A percentile compares a stretch with the other conserved stretches of the same genome.
phyloP scores from a whole-genome alignment of 2,113 vertebrate genomes.

The Sander vitreus region DNA sequence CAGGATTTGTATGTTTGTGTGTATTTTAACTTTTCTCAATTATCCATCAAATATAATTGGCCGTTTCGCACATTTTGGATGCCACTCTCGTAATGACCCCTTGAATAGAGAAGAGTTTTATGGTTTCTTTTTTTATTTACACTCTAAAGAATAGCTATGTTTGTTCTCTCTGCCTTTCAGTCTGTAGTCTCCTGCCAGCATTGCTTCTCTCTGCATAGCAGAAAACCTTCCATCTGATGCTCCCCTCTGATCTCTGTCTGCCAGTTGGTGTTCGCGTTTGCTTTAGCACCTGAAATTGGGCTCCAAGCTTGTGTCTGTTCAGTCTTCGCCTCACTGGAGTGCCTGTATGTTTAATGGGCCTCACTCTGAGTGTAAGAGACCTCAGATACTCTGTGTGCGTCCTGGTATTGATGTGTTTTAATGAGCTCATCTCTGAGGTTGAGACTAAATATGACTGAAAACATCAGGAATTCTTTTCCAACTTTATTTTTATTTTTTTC shows the following conservation, averaged over 20 bases:
- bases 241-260: background rate
- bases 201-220: too few species aligned
- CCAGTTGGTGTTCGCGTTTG: background rate
- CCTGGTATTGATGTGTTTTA: slow-evolving; percentile 9
- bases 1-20: too few species aligned
- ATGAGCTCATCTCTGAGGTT: slow-evolving; percentile 16
- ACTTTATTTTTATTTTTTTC: background rate
- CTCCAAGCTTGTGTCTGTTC: background rate
- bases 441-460: too few species aligned
- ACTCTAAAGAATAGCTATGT: too few species aligned
- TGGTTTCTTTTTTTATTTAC: too few species aligned
- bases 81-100: too few species aligned
- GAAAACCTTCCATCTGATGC: background rate
- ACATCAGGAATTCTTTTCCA: background rate
- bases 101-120: too few species aligned
- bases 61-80: too few species aligned
- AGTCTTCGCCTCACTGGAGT: background rate
- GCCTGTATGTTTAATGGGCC: slow-evolving; percentile 1
- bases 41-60: too few species aligned
- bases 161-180: too few species aligned
- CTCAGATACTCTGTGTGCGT: background rate
- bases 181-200: too few species aligned
- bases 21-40: too few species aligned
- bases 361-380: background rate
- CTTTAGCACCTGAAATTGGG: background rate